phyloP scores from a whole-genome alignment of 1,140 invertebrate species.

The Delia radicum region DNA sequence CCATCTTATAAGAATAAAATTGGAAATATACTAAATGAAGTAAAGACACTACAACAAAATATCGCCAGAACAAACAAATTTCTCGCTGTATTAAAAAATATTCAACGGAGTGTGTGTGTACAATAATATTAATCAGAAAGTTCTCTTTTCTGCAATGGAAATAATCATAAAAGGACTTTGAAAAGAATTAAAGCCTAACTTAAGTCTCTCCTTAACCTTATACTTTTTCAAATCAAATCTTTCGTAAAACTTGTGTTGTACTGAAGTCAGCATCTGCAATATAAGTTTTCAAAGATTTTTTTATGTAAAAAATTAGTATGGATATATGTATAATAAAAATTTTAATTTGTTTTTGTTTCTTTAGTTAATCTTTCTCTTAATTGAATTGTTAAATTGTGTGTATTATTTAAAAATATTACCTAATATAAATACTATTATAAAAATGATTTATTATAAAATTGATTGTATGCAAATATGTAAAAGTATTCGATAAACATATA shows the following conservation, averaged over 20 bases:
- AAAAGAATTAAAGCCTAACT: background rate
- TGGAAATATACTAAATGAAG: constrained; percentile 11
- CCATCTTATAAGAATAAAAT: background rate
- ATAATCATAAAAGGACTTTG: constrained; percentile 8
- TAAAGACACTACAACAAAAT: background rate
- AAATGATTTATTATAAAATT: background rate
- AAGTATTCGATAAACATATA: constrained; percentile 20
- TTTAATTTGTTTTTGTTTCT: background rate
- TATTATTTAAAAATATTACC: background rate
- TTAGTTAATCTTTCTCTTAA: background rate
- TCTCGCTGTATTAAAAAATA: background rate
- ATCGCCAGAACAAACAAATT: background rate
- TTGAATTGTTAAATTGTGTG: background rate
- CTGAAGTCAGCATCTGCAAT: background rate
- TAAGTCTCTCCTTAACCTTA: background rate
- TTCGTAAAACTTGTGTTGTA: constrained; percentile 7
- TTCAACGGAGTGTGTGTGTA: background rate
- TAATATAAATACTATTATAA: background rate
- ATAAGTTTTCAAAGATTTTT: background rate
- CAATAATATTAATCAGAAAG: background rate
- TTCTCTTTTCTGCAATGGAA: background rate
- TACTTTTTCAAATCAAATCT: background rate
- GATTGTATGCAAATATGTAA: background rate
- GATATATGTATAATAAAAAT: too few species aligned
- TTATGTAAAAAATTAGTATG: background rate